A percentile compares a stretch with the other conserved stretches of the same genome.
Conservation (phyloP, 2,888 invertebrate species). For the Neocrepidodera transversa region DNA sequence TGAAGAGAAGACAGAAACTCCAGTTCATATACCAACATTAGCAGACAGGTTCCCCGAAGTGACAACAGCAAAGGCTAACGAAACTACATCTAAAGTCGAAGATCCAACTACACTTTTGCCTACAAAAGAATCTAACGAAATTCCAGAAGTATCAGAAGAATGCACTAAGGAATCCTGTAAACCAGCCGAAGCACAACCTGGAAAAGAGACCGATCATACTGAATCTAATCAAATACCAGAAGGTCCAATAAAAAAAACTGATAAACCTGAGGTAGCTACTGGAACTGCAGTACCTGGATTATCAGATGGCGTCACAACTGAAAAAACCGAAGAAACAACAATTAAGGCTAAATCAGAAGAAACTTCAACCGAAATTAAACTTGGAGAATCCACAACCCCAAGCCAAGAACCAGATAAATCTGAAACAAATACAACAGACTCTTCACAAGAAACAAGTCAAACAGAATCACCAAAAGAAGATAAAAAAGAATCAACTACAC, state of each 20-base stretch:
- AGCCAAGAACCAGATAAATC: background rate
- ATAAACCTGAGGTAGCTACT: conserved; percentile 26
- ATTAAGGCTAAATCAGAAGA: background rate
- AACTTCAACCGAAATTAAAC: background rate
- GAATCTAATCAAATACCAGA: conserved; percentile 24
- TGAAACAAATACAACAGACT: background rate
- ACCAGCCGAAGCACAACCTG: conserved; percentile 18
- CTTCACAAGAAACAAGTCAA: too few relatives aligned
- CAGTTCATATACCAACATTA: conserved; percentile 1
- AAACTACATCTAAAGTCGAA: conserved; percentile 22
- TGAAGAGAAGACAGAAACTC: conserved; percentile 24
- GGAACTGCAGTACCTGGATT: conserved; percentile 22
- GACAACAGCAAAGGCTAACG: conserved; percentile 12
- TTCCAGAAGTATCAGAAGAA: conserved; percentile 29
- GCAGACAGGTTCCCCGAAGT: background rate
- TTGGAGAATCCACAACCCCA: conserved; percentile 13
- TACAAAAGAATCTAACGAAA: conserved; percentile 26
- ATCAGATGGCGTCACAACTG: conserved; percentile 6
- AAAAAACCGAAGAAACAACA: conserved; percentile 10
- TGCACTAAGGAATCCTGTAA: conserved; percentile 36
- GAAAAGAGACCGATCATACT: conserved; percentile 29
- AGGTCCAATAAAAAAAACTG: conserved; percentile 29
- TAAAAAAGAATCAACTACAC: conserved; percentile 12
- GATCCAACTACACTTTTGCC: conserved; percentile 22
- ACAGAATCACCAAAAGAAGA: background rate